phyloP scores from a whole-genome alignment of 2,888 invertebrate species.

The Agonopterix heracliana region DNA sequence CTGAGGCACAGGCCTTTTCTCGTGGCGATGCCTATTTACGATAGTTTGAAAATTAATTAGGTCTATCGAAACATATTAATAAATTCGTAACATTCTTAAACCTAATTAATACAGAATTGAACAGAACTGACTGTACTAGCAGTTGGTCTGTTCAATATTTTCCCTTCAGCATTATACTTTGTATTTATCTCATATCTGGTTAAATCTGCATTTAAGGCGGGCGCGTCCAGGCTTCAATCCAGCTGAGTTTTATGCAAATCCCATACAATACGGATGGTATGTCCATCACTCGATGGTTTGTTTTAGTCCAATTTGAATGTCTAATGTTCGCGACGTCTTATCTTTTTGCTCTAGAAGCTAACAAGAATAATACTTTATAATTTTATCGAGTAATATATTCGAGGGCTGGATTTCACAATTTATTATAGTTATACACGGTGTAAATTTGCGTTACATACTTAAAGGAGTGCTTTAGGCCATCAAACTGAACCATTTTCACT shows the following conservation, averaged over 20 bases:
- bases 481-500: no score
- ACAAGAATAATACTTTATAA: no score
- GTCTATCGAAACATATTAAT: no score
- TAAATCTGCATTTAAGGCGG: slow-evolving; percentile 64
- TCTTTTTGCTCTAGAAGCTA: slow-evolving; percentile 36
- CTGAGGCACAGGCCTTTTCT: no score
- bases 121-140: not conserved
- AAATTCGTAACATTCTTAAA: no score
- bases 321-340: slow-evolving; percentile 34
- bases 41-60: no score
- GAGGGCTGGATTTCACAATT: no score
- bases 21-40: no score
- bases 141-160: slow-evolving; percentile 23
- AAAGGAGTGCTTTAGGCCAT: no score
- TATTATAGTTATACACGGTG: no score
- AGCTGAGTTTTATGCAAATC: slow-evolving; percentile 66
- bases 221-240: slow-evolving; percentile 29
- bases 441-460: no score
- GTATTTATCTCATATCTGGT: slow-evolving; percentile 41
- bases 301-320: slow-evolving; percentile 68
- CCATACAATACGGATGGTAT: slow-evolving; percentile 56
- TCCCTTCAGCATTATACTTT: slow-evolving; percentile 18
- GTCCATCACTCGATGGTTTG: slow-evolving; percentile 62
- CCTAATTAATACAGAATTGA: not conserved
- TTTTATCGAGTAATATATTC: no score